These are phyloP conservation scores for Antrozous pallidus DNA, from an alignment of 2,797 vertebrate genomes.

Conservation along the genomic window DNA sequence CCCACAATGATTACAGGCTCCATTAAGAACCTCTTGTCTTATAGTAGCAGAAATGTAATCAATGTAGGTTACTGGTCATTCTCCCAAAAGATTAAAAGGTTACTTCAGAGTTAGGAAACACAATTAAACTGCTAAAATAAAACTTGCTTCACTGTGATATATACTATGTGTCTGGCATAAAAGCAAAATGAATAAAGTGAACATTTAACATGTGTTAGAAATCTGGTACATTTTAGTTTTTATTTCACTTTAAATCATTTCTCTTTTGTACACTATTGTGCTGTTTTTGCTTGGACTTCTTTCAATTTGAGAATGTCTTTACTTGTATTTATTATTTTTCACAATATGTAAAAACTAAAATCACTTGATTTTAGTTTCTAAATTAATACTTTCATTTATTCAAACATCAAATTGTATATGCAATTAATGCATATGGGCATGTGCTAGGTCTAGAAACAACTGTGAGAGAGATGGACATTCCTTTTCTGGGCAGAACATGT, in stretches of 20 bases:
- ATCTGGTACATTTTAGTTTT: neutral
- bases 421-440: neutral
- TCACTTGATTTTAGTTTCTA: neutral
- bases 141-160: conserved; percentile 2
- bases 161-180: neutral
- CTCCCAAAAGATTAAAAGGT: conserved; percentile 35
- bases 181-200: neutral
- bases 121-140: conserved; percentile 50
- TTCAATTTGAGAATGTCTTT: neutral
- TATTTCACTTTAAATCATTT: neutral
- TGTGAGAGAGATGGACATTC: neutral
- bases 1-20: neutral
- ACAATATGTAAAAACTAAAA: neutral
- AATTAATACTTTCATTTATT: neutral
- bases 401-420: neutral
- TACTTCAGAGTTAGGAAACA: conserved; percentile 30
- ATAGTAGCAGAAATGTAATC: conserved; percentile 36
- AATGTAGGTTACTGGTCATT: conserved; percentile 41
- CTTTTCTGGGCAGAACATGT: neutral
- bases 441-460: neutral
- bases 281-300: neutral
- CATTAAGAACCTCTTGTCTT: conserved; percentile 30
- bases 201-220: neutral
- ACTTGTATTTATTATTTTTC: neutral
- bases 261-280: neutral